Evolutionary conservation across 1,140 invertebrate genomes (phyloP).

Genomic region (Ips typographus): DNA sequence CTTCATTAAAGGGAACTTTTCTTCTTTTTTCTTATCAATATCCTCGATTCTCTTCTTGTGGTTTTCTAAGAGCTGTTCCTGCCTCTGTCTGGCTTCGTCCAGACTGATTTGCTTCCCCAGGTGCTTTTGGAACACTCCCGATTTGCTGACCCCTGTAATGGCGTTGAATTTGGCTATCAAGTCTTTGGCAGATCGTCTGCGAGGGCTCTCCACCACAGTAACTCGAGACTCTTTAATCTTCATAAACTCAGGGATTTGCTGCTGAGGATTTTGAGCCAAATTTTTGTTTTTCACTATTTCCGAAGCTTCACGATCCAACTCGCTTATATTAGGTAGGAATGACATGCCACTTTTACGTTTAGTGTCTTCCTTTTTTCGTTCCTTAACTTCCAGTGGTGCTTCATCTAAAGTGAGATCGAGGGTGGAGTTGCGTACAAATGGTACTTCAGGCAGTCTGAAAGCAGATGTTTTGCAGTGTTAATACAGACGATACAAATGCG

Average conservation of each 20-base stretch:
- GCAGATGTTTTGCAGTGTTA: not conserved
- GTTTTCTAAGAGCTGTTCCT: conserved; percentile 38
- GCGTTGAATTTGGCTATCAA: conserved; percentile 67
- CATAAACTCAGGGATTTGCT: conserved; percentile 48
- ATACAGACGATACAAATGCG: conserved; percentile 1
- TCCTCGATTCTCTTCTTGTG: conserved; percentile 45
- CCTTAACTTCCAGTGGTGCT: conserved; percentile 41
- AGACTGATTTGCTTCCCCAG: conserved; percentile 43
- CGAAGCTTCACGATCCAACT: conserved; percentile 74
- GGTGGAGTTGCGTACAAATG: conserved; percentile 49
- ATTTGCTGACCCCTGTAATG: conserved; percentile 60
- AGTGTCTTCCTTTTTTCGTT: conserved; percentile 50
- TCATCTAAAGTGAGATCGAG: conserved; percentile 50
- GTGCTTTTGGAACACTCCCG: conserved; percentile 52
- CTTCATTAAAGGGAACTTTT: conserved; percentile 43
- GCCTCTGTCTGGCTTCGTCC: conserved; percentile 36
- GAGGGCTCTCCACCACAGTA: conserved; percentile 47
- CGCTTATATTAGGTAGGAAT: conserved; percentile 76
- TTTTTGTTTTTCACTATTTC: conserved; percentile 66
- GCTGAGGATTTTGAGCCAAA: conserved; percentile 39
- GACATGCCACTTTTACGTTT: conserved; percentile 64
- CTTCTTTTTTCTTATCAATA: conserved; percentile 41
- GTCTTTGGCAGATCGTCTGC: conserved; percentile 57
- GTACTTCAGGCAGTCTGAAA: conserved; percentile 46
- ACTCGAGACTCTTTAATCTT: conserved; percentile 44